Conservation (phyloP, 2,113 vertebrate species). For the Trichomycterus rosablanca region DNA sequence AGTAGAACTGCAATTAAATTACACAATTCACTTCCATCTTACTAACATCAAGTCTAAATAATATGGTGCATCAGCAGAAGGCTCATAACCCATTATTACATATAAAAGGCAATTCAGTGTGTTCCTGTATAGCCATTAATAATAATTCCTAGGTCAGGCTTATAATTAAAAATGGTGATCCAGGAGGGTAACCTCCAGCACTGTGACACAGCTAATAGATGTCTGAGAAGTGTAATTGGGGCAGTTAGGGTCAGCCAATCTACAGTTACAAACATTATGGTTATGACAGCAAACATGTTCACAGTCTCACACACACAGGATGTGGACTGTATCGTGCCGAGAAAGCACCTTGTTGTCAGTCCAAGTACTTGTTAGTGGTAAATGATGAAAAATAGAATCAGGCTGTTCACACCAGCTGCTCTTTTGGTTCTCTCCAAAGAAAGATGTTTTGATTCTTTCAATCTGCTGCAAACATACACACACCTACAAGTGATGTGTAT, state of each 20-base stretch:
- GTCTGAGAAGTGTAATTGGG: not conserved
- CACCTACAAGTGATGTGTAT: not conserved
- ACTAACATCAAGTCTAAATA: not conserved
- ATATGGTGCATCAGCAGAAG: not conserved
- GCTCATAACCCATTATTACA: not conserved
- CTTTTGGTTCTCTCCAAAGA: too few relatives aligned
- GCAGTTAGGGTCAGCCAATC: too few relatives aligned
- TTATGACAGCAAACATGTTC: not conserved
- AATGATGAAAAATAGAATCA: too few relatives aligned
- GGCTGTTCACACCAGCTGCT: too few relatives aligned
- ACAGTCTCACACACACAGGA: not conserved
- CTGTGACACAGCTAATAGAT: not conserved
- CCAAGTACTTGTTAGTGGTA: not conserved
- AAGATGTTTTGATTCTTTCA: too few relatives aligned
- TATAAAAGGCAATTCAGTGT: too few relatives aligned
- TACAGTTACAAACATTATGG: conserved; percentile 3
- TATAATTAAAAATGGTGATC: conserved; percentile 1
- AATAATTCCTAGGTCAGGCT: too few relatives aligned
- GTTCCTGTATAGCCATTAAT: not conserved
- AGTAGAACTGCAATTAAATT: not conserved
- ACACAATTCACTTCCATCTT: not conserved
- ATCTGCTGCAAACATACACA: not conserved
- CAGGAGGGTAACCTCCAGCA: not conserved
- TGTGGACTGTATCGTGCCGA: too few relatives aligned
- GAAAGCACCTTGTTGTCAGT: too few relatives aligned